phyloP scores from a whole-genome alignment of 2,888 invertebrate genomes.

The Epistrophella euchroma region DNA sequence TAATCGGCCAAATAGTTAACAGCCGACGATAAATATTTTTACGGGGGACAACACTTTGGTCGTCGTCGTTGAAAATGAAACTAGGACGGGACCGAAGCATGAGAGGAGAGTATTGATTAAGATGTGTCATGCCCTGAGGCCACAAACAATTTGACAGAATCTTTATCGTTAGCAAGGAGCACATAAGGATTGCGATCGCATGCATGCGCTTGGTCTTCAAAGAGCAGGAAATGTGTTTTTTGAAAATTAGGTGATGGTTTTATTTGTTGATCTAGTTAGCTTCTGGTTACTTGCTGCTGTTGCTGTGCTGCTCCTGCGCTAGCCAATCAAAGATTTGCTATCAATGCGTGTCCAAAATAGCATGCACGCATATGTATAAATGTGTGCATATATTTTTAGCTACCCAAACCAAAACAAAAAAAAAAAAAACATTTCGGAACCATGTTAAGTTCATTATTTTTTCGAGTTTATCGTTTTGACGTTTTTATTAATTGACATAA shows the following conservation, averaged over 20 bases:
- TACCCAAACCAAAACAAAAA: background rate
- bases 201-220: slow-evolving; percentile 28
- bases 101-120: slow-evolving; percentile 59
- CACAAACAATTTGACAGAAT: slow-evolving; percentile 65
- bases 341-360: slow-evolving; percentile 67
- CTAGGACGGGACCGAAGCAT: background rate
- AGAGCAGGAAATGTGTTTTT: slow-evolving; percentile 65
- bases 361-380: slow-evolving; percentile 37
- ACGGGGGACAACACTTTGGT: slow-evolving; percentile 1
- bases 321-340: slow-evolving; percentile 37
- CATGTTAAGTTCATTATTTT: slow-evolving; percentile 72
- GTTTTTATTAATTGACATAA: slow-evolving; percentile 75
- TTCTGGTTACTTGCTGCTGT: slow-evolving; percentile 32
- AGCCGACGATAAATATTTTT: slow-evolving; percentile 28
- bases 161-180: slow-evolving; percentile 45
- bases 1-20: slow-evolving; percentile 50
- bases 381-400: background rate
- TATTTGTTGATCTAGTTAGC: slow-evolving; percentile 59
- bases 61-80: background rate
- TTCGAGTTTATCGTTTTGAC: slow-evolving; percentile 70
- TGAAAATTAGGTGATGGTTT: slow-evolving; percentile 66
- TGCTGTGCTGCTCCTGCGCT: slow-evolving; percentile 1
- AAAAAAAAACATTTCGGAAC: slow-evolving; percentile 59
- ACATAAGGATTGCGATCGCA: slow-evolving; percentile 56
- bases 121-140: slow-evolving; percentile 67